Base-by-base conservation (phyloP, 2,113 vertebrate species). In the Oostethus manadensis region DNA sequence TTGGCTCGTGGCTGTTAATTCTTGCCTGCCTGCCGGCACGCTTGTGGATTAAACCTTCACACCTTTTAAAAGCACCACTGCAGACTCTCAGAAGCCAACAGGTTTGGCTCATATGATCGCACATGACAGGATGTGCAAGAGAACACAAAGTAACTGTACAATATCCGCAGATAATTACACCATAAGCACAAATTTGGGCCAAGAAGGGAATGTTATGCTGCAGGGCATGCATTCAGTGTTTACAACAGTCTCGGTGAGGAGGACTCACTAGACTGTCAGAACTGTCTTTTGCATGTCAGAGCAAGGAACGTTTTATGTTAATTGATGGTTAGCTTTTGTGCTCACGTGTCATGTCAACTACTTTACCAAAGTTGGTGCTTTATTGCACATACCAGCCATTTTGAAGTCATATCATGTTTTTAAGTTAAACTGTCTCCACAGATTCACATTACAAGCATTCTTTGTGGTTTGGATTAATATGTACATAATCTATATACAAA, bases 81-180 rank as follows among this genome's bases (percentile, higher is more conserved):
- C 20, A 0, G 15, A 45, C 54, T 45, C 50, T 21, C 23, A 7
- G 6, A 54, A 51, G 63, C 22, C 54, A 35, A 2, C 29, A 40
- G 51, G 16, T 35, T 64, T 10, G 55, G 58, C 50, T 46, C 46
- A 10, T 56, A 58, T 61, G 63, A 70, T 48, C 23, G 20, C 23
- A 54, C 57, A 42, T 33, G 63, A 59, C 58, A 63, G 56, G 53
- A 66, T 29, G 35, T 50, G 43, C 45, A 23, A 17, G 47, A 26
- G 56, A 70, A 69, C 60, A 56, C 61, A 73, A 71, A 74, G 58
- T 73, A 66, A 45, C 18, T 61, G 68, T 78, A 66, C 80, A 87
- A 87, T 81, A 78, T 74, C 20, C 66, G 18, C 23, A 71, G 64
- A 75, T 81, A 84, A 84, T 85, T 75, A 73, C 55, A 76, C 60